Conservation (phyloP, 2,113 vertebrate genomes). For the Tychaedon coryphoeus region DNA sequence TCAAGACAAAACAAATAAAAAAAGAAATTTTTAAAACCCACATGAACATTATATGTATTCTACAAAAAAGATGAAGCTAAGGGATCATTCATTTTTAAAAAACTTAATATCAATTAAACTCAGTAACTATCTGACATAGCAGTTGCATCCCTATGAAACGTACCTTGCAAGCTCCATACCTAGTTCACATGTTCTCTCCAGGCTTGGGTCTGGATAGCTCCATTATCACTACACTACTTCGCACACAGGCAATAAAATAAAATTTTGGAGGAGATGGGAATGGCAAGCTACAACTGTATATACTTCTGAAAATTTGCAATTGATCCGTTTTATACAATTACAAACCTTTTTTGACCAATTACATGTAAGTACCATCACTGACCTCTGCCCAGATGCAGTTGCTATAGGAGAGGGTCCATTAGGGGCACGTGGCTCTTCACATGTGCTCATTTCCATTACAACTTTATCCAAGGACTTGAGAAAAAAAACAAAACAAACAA, state of each 20-base stretch:
- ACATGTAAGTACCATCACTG: not conserved
- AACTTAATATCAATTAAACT: not conserved
- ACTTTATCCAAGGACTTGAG: constrained; percentile 94
- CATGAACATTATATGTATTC: not conserved
- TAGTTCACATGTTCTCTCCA: not conserved
- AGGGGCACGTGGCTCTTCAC: constrained; percentile 92
- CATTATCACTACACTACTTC: not conserved
- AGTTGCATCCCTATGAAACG: not conserved
- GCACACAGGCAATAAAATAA: not conserved
- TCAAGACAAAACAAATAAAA: not conserved
- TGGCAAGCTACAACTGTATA: not conserved
- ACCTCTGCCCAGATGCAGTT: constrained; percentile 96
- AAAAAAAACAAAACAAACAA: constrained; percentile 7
- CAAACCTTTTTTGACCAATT: not conserved
- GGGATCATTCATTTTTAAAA: not conserved
- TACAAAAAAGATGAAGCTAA: not conserved
- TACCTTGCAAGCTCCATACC: not conserved
- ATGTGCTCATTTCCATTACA: constrained; percentile 99
- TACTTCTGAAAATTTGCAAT: not conserved
- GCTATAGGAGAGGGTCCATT: constrained; percentile 98
- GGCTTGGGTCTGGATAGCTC: not conserved
- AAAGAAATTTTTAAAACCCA: not conserved
- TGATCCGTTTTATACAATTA: not conserved
- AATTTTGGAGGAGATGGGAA: not conserved
- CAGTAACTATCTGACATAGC: not conserved